Base-by-base conservation (phyloP, 2,797 vertebrate genomes). In the Limosa lapponica region DNA sequence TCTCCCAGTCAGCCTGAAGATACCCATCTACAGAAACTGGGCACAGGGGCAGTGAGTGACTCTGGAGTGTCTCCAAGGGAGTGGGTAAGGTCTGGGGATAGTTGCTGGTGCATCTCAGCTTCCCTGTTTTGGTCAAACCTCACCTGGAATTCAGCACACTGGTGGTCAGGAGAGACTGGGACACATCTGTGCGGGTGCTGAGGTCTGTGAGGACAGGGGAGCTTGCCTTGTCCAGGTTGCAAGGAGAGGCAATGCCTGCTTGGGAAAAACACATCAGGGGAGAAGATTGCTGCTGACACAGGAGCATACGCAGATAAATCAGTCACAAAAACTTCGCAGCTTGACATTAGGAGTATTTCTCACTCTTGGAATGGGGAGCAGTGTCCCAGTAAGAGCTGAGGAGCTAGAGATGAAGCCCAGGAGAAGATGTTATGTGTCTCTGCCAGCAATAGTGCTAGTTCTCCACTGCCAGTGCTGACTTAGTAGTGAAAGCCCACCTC, bases 41-140 rank as follows among this genome's bases (percentile, higher is more conserved):
- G 27, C 16, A 10, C 1, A 46, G 58, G 25, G 51, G 18, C 24
- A 90, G 18, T 0, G 0, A 77, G 27, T 46, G 39, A 11, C 44
- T 13, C 18, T 3, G 4, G 46, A 65, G 41, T 16, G 7, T 72
- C 23, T 85, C 49, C 48, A 66, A 16, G 54, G 39, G 72, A 83
- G 13, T 1, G 13, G 23, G 0, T 18, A 32, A 27, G 7, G 8
- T 41, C 34, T 87, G 44, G 36, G 32, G 7, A 13, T 72, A 65
- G 32, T 19, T 93, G 66, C 30, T 90, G n/a, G 15, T 82, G 27
- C 28, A 28, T 82, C 62, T 93, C 11, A 12, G 43, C 27, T 91
- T 80, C 36, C 30, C 7, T 58, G 27, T 62, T 36, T n/a, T 89
- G 71, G 41, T 83, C 37, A 69, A 6, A 79, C 20, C 14, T 69